Evolutionary conservation across 2,888 invertebrate genomes (phyloP).

Genomic region (Ormyrus nitidulus): DNA sequence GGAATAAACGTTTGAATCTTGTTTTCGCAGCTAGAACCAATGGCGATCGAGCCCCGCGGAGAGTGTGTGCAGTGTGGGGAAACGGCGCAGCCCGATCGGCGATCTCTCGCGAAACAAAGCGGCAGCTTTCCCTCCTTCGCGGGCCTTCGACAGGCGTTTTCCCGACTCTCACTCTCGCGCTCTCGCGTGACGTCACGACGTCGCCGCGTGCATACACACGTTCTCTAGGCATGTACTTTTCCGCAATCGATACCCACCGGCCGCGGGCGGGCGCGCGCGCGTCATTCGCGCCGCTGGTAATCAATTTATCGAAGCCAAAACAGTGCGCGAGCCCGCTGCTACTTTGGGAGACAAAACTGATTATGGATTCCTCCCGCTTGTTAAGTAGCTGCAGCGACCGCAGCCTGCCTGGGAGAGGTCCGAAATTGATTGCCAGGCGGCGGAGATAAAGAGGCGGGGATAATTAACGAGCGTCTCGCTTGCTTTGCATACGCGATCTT

Average conservation of each 20-base stretch:
- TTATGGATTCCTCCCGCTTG: background rate
- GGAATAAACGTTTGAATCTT: too few relatives aligned
- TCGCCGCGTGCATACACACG: background rate
- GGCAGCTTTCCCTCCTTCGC: too few relatives aligned
- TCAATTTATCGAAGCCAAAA: conserved; percentile 49
- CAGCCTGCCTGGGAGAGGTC: background rate
- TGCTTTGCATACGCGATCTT: background rate
- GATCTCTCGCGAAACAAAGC: background rate
- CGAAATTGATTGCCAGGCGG: conserved; percentile 8
- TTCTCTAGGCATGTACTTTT: conserved; percentile 11
- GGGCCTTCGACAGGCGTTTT: background rate
- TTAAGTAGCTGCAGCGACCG: background rate
- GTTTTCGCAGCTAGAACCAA: too few relatives aligned
- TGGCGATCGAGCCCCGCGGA: too few relatives aligned
- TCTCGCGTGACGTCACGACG: background rate
- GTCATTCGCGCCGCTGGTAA: conserved; percentile 1
- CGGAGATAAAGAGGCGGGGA: background rate
- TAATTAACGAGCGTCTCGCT: background rate
- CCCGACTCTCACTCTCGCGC: background rate
- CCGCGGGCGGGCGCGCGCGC: too few relatives aligned
- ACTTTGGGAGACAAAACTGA: conserved; percentile 2
- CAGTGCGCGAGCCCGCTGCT: background rate
- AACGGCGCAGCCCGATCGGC: too few relatives aligned
- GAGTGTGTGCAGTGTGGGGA: too few relatives aligned
- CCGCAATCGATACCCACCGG: conserved; percentile 25